A percentile compares a stretch with the other conserved stretches of the same genome.
phyloP scores from a whole-genome alignment of 2,113 vertebrate species.

The Paedocypris sp. region DNA sequence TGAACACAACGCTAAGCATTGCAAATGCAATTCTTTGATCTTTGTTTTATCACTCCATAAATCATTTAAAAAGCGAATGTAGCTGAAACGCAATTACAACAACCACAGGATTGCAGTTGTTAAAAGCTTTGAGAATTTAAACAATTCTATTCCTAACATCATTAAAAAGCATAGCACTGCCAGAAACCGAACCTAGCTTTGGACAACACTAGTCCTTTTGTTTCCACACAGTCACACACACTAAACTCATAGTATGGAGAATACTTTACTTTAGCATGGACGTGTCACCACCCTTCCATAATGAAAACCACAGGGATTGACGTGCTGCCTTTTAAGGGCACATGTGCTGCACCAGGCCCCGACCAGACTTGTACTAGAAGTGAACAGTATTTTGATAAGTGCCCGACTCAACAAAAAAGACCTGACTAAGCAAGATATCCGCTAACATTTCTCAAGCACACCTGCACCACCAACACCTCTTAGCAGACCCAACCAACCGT shows the following conservation, averaged over 20 bases:
- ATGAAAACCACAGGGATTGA: slow-evolving; percentile 21
- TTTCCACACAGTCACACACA: slow-evolving; percentile 19
- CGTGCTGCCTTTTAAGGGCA: slow-evolving; percentile 9
- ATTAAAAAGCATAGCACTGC: slow-evolving; percentile 25
- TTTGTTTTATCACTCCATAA: too few relatives aligned
- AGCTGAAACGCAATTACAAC: not conserved
- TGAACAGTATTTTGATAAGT: slow-evolving; percentile 3
- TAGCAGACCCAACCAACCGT: slow-evolving; percentile 6
- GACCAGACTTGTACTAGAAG: not conserved
- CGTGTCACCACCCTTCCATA: slow-evolving; percentile 24
- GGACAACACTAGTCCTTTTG: slow-evolving; percentile 36
- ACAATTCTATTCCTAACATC: slow-evolving; percentile 16
- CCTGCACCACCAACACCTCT: slow-evolving; percentile 20
- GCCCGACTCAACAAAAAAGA: not conserved
- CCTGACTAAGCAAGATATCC: slow-evolving; percentile 29
- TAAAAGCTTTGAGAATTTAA: not conserved
- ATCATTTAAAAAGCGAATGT: too few relatives aligned
- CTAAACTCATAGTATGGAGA: not conserved
- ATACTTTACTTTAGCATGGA: not conserved
- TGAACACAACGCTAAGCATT: too few relatives aligned
- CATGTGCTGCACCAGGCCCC: not conserved
- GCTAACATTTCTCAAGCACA: slow-evolving; percentile 15
- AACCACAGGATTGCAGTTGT: too few relatives aligned
- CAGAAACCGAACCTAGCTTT: slow-evolving; percentile 1
- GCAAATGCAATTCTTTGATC: too few relatives aligned